Evolutionary conservation across 1,140 invertebrate genomes (phyloP), one percentile per base, ranked within the genome.

Genomic region (Tetranychus cinnabarinus): DNA sequence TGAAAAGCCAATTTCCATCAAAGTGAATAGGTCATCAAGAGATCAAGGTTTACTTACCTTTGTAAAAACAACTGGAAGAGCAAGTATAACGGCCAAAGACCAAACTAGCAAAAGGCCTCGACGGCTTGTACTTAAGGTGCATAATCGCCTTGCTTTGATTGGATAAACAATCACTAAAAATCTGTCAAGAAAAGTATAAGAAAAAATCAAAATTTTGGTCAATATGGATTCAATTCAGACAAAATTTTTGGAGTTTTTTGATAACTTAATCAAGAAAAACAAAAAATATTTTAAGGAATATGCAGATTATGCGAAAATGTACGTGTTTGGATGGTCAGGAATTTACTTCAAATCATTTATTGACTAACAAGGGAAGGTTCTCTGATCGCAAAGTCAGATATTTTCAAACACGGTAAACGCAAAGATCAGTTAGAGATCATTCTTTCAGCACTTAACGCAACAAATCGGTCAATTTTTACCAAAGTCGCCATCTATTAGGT

Each of bases 1-100:
- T 23, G 23, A 23, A 23, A 23, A 23, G 23, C 23, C 23, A 23
- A 23, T 23, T 23, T 23, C 23, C 23, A 23, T 23, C 23, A 23
- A 52, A 52, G 13, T 23, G 23, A 52, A 8, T 52, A n/a, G 3
- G 1, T 23, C 13, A n/a, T 6, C 5, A 50, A 52, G 50, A 4
- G 31, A n/a, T 52, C 6, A 5, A 31, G 55, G 10, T 56, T 56
- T 6, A 65, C 63, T 67, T 67, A 76, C 74, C 70, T 71, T 73
- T 10, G 69, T 70, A n/a, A 68, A 64, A 23, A 74, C 56, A 45
- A 70, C 68, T 0, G 74, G 74, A 10, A 67, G 55, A 1, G 74
- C 68, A 34, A 76, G 63, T 2, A 74, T 35, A 1, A 72, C 48
- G 3, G 74, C 67, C 23, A 72, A 36, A 12, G 56, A 52, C 68